Evolutionary conservation across 2,113 vertebrate genomes (phyloP), one percentile per base, ranked within the genome.

Genomic region (Psilopsiagon aymara): DNA sequence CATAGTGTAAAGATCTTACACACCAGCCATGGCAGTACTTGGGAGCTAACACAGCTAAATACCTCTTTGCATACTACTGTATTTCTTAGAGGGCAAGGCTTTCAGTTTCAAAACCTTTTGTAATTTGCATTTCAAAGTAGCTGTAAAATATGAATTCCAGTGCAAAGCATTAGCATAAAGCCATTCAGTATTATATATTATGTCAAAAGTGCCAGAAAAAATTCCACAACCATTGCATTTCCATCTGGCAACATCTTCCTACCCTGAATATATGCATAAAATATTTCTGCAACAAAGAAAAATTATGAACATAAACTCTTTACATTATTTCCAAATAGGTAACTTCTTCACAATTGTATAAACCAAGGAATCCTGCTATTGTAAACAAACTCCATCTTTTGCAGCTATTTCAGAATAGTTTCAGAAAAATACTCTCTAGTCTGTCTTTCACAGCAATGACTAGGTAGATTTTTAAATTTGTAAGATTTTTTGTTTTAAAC

Each of bases 241-340:
- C 97, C 98, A 98, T 98, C 98, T 98, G 98, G 97, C 92, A 96
- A 96, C 92, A 94, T 97, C 97, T 97, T 95, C 94, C 95, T 94
- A 89, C 94, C 93, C 92, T 86, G 95, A 96, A 97, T 95, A 97
- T 98, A 97, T 98, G 97, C 97, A 98, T 98, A 97, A 98, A 92
- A 97, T 98, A 98, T 98, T 98, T 97, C 97, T 59, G 76, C 97
- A 97, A 98, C 98, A 98, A 98, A 98, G 95, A 96, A 96, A 97
- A 98, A 97, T 94, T 95, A 97, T 96, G 94, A 98, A 97, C 95
- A 95, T 95, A 97, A 98, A 98, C 96, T 94, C 96, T 97, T 97
- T 97, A 95, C 70, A 62, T 97, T 97, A 96, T 97, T 96, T 97
- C 96, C 96, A 98, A 94, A 97, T 90, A 98, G 97, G 94, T 92